These are phyloP conservation scores for Engystomops pustulosus DNA, from an alignment of 2,113 vertebrate species.

Conservation along the genomic window DNA sequence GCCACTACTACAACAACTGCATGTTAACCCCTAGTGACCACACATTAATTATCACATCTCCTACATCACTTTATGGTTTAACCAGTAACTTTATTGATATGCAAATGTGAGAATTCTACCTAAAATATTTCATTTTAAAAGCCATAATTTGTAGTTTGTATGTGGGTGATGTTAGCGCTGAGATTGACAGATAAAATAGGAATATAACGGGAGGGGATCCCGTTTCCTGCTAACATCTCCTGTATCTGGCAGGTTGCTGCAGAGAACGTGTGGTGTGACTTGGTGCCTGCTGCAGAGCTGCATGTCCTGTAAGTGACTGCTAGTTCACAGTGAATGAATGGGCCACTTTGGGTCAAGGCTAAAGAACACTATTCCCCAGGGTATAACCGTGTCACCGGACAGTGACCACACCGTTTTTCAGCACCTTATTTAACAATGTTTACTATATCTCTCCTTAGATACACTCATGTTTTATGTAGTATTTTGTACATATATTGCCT, in stretches of 20 bases:
- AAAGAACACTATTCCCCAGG: neutral
- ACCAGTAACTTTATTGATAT: neutral
- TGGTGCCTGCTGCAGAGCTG: neutral
- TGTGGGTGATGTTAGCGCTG: neutral
- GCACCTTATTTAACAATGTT: conserved; percentile 67
- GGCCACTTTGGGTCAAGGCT: neutral
- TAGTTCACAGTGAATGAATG: neutral
- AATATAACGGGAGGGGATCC: neutral
- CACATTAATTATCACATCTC: too few relatives aligned
- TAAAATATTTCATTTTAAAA: neutral
- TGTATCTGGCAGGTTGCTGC: neutral
- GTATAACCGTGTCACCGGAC: neutral
- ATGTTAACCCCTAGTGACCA: too few relatives aligned
- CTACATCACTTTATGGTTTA: neutral
- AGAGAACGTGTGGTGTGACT: neutral
- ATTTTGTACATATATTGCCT: conserved; percentile 84
- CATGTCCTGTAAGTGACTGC: neutral
- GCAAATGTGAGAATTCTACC: conserved; percentile 26
- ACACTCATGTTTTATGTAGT: conserved; percentile 72
- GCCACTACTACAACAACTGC: too few relatives aligned
- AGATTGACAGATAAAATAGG: neutral
- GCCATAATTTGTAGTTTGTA: conserved; percentile 27
- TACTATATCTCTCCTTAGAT: conserved; percentile 71
- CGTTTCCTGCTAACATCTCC: too few relatives aligned
- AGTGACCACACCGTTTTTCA: neutral